Conservation (phyloP, 2,113 vertebrate genomes). For the Toxotes chatareus region DNA sequence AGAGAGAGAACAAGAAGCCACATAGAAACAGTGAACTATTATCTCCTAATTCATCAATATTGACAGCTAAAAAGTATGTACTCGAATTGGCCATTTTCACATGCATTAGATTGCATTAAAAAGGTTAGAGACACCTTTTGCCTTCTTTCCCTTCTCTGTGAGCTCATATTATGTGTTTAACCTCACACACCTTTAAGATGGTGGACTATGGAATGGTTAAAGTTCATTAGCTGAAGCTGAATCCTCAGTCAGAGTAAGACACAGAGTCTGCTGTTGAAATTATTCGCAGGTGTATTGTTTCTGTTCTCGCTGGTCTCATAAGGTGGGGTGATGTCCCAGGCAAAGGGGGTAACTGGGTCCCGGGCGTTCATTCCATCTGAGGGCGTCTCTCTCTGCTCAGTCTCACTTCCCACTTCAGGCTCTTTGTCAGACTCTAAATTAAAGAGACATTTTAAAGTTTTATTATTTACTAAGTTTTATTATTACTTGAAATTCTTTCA, state of each 20-base stretch:
- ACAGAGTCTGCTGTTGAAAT: slow-evolving; percentile 35
- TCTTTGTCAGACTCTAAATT: slow-evolving; percentile 3
- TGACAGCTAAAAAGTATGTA: too few relatives aligned
- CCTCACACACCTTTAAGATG: too few relatives aligned
- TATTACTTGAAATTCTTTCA: too few relatives aligned
- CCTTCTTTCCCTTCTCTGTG: too few relatives aligned
- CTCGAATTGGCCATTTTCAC: too few relatives aligned
- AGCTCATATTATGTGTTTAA: too few relatives aligned
- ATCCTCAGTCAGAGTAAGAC: slow-evolving; percentile 22
- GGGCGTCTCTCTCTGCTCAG: neutral
- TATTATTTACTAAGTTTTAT: neutral
- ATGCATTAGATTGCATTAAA: too few relatives aligned
- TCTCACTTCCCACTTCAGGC: neutral
- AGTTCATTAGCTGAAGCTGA: neutral
- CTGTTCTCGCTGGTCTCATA: neutral
- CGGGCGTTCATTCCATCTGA: neutral
- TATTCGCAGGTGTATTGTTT: neutral
- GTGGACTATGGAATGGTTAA: neutral
- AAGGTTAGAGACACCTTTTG: too few relatives aligned
- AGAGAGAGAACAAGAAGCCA: too few relatives aligned
- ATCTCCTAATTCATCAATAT: too few relatives aligned
- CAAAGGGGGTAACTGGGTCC: neutral
- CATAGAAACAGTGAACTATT: too few relatives aligned
- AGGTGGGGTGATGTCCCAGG: slow-evolving; percentile 48
- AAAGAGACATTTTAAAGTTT: neutral